Percentiles rank a stretch among this genome's conserved stretches.
These are phyloP conservation scores for Cyclophora albipunctata DNA, from an alignment of 2,888 invertebrate genomes.

Conservation along the genomic window DNA sequence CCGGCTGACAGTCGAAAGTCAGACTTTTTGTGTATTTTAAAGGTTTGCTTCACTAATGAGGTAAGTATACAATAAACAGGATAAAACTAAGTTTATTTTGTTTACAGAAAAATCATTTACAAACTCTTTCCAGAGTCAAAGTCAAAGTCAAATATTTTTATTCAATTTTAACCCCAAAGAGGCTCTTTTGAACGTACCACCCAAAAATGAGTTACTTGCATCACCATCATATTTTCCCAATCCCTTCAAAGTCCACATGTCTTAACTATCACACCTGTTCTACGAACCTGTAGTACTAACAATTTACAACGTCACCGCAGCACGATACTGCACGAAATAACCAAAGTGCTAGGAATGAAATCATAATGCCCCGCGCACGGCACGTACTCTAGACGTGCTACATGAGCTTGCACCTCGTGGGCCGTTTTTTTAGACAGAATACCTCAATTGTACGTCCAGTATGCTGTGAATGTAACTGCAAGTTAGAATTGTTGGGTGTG, in stretches of 20 bases:
- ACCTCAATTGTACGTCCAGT: conserved; percentile 18
- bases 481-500: neutral
- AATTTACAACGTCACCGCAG: no score
- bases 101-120: neutral
- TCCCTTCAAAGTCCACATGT: no score
- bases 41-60: conserved; percentile 3
- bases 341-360: conserved; percentile 11
- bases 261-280: no score
- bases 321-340: neutral
- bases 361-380: conserved; percentile 8
- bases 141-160: no score
- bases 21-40: conserved; percentile 4
- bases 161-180: no score
- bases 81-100: neutral
- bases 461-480: conserved; percentile 8
- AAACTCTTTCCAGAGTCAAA: no score
- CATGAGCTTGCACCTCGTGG: conserved; percentile 14
- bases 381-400: conserved; percentile 16
- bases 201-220: no score
- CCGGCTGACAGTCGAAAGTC: conserved; percentile 18
- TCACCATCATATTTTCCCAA: no score
- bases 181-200: no score
- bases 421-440: conserved; percentile 19
- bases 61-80: neutral
- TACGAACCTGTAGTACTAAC: no score